Evolutionary conservation across 1,140 invertebrate genomes (phyloP).

Genomic region (Brachystomella parvula): DNA sequence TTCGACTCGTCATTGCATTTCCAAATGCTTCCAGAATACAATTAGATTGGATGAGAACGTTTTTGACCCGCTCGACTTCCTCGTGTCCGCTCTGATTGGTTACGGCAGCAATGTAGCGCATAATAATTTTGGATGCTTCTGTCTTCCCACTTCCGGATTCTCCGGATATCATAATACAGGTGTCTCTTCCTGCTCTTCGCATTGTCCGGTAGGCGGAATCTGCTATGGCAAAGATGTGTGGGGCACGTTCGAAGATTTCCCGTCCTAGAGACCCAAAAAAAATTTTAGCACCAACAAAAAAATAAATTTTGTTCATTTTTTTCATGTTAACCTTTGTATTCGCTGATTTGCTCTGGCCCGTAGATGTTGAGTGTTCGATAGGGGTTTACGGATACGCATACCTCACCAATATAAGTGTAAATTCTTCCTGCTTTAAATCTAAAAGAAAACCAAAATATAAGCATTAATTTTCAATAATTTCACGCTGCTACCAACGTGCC

Average conservation of each 20-base stretch:
- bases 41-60: conserved; percentile 92
- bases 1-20: conserved; percentile 94
- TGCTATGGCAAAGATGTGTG: conserved; percentile 90
- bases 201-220: conserved; percentile 85
- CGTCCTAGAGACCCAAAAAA: conserved; percentile 50
- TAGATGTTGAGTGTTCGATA: conserved; percentile 81
- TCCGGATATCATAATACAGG: conserved; percentile 92
- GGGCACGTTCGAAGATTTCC: conserved; percentile 86
- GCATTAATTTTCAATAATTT: background rate
- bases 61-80: conserved; percentile 96
- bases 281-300: background rate
- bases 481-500: too few relatives aligned
- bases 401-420: conserved; percentile 91
- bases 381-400: conserved; percentile 84
- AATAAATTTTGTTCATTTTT: conserved; percentile 21
- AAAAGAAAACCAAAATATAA: conserved; percentile 41
- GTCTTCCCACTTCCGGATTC: conserved; percentile 96
- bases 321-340: conserved; percentile 87
- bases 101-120: conserved; percentile 97
- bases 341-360: conserved; percentile 63
- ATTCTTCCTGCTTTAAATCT: conserved; percentile 82
- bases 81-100: conserved; percentile 84
- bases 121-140: conserved; percentile 96
- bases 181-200: conserved; percentile 79
- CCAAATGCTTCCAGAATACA: conserved; percentile 93